Evolutionary conservation across 2,113 vertebrate genomes (phyloP), one percentile per base, ranked within the genome.

Genomic region (Embiotoca jacksoni): DNA sequence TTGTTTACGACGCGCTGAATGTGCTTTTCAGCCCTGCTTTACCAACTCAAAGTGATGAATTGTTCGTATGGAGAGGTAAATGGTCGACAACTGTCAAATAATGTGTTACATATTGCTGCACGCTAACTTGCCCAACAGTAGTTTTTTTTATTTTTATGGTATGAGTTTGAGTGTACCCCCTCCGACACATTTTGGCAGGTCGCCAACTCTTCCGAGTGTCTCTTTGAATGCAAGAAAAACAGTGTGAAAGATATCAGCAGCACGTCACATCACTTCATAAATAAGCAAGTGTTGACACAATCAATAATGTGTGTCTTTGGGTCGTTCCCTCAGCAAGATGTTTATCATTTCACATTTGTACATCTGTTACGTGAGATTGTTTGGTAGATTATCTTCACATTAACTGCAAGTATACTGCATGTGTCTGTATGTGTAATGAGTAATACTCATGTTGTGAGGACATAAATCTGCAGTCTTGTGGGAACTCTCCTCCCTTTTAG

Each of bases 251-350:
- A 32, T 36, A 62, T 76, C 59, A 77, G 15, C 76, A 53, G 69
- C 68, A 47, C 2, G 13, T 23, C 23, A 56, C 54, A 78, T 80
- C 11, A 23, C 30, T 56, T 69, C 30, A 74, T 59, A 72, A 89
- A 84, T 75, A 83, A 54, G 61, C 56, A 65, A 77, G 46, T 68
- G 55, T 41, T 71, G 76, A 55, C 16, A 67, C 32, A 55, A 50
- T 63, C 10, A 70, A 73, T 72, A 76, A 10, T 33, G 30, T 44
- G 32, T 7, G 36, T 54, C 66, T 14, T 15, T 36, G 50, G 1
- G 37, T 23, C 0, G 3, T 53, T 57, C 23, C 31, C 7, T 36
- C 56, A 68, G 59, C 0, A 3, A 82, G 58, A 63, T 65, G 1
- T 0, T 53, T 78, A 53, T 84, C 83, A 55, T 64, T 47, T 62